Base-by-base conservation (phyloP, 2,888 invertebrate species). In the Galerucella calmariensis region DNA sequence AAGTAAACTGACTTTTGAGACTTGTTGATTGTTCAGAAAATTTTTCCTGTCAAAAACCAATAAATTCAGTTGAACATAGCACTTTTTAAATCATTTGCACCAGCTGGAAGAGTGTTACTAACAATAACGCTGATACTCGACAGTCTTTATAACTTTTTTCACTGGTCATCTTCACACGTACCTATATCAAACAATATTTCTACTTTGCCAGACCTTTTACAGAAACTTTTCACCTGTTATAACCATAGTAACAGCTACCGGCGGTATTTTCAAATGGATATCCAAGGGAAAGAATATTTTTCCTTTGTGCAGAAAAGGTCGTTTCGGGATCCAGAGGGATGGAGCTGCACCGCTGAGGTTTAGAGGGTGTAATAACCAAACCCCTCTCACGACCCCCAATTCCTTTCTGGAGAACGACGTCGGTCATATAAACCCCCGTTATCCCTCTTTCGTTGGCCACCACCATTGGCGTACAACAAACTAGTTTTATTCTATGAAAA, bases 301-400 rank as follows among this genome's bases (percentile, higher is more conserved):
- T 83, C 82, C 82, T 83, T 82, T 82, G 81, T 83, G 81, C 76
- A 74, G 79, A 77, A 82, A 82, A 81, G 83, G 82, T 83, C 82
- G 82, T 73, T 51, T 67, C 72, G 62, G 62, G 63, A 44, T 65
- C 46, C 63, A 63, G 63, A 68, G 63, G 41, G 3, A 14, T 16
- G 16, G 63, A 63, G 75, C 71, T 79, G 78, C 77, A 73, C 75
- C 75, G 69, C 73, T 76, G 77, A 68, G 72, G 72, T 65, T 65
- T 65, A 65, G 63, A 16, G 63, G 63, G 63, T 46, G 63, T 46
- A 65, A 41, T 44, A 16, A 65, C 63, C 63, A 16, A 65, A 48
- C 48, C 44, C 63, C 58, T 35, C 44, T 46, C 58, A 20, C 68
- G 58, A 41, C 59, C 20, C 69, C 69, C 69, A 24, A 61, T 69